Percentiles rank a stretch among this genome's conserved stretches.
Conservation (phyloP, 2,888 invertebrate species). For the Tetragonula carbonaria region DNA sequence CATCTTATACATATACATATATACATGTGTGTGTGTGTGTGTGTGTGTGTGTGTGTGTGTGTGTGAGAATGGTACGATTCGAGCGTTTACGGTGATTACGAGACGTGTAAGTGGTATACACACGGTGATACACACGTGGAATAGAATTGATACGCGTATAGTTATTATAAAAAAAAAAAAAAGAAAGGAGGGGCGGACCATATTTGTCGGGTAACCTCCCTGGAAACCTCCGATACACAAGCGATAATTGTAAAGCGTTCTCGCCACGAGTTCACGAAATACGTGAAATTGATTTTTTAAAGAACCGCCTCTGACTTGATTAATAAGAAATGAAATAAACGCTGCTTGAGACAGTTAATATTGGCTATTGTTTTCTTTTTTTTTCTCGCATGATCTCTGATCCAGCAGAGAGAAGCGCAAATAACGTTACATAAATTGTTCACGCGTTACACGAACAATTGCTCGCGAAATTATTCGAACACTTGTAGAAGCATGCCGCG, state of each 20-base stretch:
- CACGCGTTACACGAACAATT: too few relatives aligned
- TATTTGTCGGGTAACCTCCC: slow-evolving; percentile 5
- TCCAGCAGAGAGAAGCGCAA: not conserved
- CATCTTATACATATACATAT: slow-evolving; percentile 56
- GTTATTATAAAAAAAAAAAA: not conserved
- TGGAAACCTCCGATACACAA: slow-evolving; percentile 19
- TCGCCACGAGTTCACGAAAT: slow-evolving; percentile 66
- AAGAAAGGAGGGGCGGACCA: not conserved
- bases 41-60: not conserved
- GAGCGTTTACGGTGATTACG: slow-evolving; percentile 41
- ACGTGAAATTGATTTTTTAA: slow-evolving; percentile 73
- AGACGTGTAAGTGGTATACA: slow-evolving; percentile 41
- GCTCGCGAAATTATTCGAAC: not conserved
- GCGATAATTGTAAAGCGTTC: slow-evolving; percentile 70
- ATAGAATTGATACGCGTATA: slow-evolving; percentile 5
- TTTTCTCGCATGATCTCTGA: not conserved
- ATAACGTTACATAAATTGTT: not conserved
- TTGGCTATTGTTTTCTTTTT: not conserved
- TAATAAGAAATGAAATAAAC: slow-evolving; percentile 77
- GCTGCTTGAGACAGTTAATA: slow-evolving; percentile 80
- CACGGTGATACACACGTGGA: not conserved
- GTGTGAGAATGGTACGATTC: slow-evolving; percentile 42
- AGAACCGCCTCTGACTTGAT: slow-evolving; percentile 75
- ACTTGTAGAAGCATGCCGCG: not conserved
- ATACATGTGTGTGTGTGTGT: not conserved